Base-by-base conservation (phyloP, 2,888 invertebrate genomes). In the Drosophila gaucha region DNA sequence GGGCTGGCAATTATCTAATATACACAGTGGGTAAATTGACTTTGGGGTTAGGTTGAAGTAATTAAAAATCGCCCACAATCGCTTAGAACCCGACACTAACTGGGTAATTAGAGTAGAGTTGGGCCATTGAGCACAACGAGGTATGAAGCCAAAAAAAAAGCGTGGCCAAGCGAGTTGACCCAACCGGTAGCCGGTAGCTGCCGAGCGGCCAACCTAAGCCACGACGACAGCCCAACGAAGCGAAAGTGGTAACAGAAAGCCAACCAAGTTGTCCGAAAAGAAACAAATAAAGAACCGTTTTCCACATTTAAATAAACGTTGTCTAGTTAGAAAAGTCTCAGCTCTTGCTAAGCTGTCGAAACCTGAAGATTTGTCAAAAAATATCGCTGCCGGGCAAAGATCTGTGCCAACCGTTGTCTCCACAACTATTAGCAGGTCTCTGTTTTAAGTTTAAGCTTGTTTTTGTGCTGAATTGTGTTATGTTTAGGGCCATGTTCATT, bases 271-370 rank as follows among this genome's bases (percentile, higher is more conserved):
- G 62, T 24, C 49, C 12, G n/a, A 8, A n/a, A 9, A 44, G 18
- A 3, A 12, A 6, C 9, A 46, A 57, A 65, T 60, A 78, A 80
- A 82, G 75, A 79, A 87, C 86, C 85, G 87, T 86, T 86, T 76
- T 72, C 63, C 69, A 67, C 76, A 83, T 88, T 78, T 73, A 69
- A 84, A 88, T 79, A 69, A 70, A 67, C 54, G 44, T 58, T 67
- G 62, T 59, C 67, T 67, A 74, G 67, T 74, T 70, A 74, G 63
- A 77, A 77, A 68, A 76, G 55, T 54, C 41, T 20, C 39, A 59
- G 46, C 56, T 16, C 30, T 30, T 0, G 43, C 33, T 28, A 16
- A 41, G 24, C 38, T 64, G 49, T 51, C 64, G 46, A 51, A 77
- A 55, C 49, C 44, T 10, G 9, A 41, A 58, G 38, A 59, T 65